Base-by-base conservation (phyloP, 2,797 vertebrate species). In the Chrosomus eos region DNA sequence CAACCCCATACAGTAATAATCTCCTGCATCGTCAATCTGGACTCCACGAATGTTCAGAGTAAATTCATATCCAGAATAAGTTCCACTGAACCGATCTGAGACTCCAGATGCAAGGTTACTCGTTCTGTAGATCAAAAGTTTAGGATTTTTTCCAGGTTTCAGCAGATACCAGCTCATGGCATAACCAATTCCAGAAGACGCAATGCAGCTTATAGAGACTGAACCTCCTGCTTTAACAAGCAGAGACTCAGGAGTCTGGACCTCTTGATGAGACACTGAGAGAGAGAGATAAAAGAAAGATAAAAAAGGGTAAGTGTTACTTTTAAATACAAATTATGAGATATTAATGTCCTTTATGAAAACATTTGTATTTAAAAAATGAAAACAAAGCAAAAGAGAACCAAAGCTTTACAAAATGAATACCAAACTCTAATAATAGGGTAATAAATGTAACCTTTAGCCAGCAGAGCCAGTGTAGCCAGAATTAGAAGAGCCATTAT, bases 171-270 rank as follows among this genome's bases (percentile, higher is more conserved):
- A 92, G 78, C 0, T 11, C 58, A 88, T 60, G 19, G 18, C 2
- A 40, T 0, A 0, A 16, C 0, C 1, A 67, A 87, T 82, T 79
- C 19, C 75, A 7, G 0, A 3, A 43, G 13, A 87, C 13, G 77
- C 85, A 21, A 19, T 81, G 84, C 92, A 92, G 33, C 40, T 87
- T 7, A 93, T 43, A 60, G 76, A 85, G 67, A 85, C 88, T 23
- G 81, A 81, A 3, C 70, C 45, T 28, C n/a, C 85, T 51, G 28
- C 72, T 82, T 48, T 55, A 62, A 23, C 73, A 36, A 8, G 7
- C 66, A 82, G 64, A 77, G 75, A 82, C n/a, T 62, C 53, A 18
- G 85, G 80, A 86, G 80, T 28, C 80, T 82, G 85, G 28, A 26
- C 66, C 79, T 86, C 85, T 48, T 82, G 51, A 36, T 82, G 51